phyloP scores from a whole-genome alignment of 1,140 invertebrate genomes.

The Metopolophium dirhodum region DNA sequence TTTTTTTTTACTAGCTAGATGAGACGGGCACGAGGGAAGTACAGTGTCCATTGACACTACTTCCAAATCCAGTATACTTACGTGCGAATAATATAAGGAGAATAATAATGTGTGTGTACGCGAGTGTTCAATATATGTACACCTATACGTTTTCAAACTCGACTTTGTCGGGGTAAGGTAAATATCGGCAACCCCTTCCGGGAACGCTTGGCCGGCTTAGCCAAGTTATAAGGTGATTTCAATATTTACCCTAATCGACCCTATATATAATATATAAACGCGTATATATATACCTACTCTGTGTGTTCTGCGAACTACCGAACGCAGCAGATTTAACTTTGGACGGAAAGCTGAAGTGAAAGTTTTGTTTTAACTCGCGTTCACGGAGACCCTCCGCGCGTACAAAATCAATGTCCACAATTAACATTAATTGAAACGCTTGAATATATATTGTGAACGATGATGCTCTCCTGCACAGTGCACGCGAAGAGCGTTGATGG shows the following conservation, averaged over 20 bases:
- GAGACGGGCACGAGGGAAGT: too few relatives aligned
- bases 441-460: slow-evolving; percentile 29
- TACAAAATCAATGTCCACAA: slow-evolving; percentile 55
- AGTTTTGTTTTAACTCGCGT: slow-evolving; percentile 49
- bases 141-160: slow-evolving; percentile 28
- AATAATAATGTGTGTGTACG: neutral
- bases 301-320: neutral
- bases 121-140: neutral
- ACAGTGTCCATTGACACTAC: too few relatives aligned
- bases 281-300: neutral
- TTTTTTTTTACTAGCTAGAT: too few relatives aligned
- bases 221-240: slow-evolving; percentile 56
- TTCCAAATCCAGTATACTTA: neutral
- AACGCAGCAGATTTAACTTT: slow-evolving; percentile 48
- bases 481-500: neutral
- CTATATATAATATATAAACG: neutral
- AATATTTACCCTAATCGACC: slow-evolving; percentile 57
- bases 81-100: neutral
- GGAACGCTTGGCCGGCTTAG: slow-evolving; percentile 43
- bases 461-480: too few relatives aligned
- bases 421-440: slow-evolving; percentile 56
- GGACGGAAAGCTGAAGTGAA: slow-evolving; percentile 51
- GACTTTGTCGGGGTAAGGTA: slow-evolving; percentile 26
- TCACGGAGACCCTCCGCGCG: slow-evolving; percentile 6
- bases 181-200: slow-evolving; percentile 38